Percentiles rank a stretch among this genome's conserved stretches.
phyloP scores from a whole-genome alignment of 2,888 invertebrate species.

The Anorthoa munda region DNA sequence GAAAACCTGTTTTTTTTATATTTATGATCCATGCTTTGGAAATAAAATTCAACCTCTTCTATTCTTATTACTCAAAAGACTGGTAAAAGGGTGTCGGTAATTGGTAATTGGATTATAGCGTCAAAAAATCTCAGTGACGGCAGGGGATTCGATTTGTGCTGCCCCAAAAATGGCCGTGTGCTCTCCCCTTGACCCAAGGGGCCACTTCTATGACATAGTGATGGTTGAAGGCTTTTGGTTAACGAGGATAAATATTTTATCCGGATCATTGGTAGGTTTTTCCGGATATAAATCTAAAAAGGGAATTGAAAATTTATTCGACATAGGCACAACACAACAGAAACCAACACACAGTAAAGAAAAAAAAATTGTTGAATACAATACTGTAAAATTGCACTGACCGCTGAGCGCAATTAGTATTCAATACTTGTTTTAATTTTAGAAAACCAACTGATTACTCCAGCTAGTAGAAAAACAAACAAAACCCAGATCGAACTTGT shows the following conservation, averaged over 20 bases:
- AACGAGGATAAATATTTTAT: not conserved
- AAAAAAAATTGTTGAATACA: too few species aligned
- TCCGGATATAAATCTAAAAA: too few species aligned
- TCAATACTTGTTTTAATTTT: not conserved
- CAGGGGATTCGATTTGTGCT: constrained; percentile 36
- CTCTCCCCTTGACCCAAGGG: constrained; percentile 30
- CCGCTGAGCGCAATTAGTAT: not conserved
- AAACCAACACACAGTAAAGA: too few species aligned
- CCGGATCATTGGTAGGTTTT: too few species aligned
- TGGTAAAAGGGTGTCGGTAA: not conserved
- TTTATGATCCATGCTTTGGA: not conserved
- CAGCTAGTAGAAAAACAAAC: constrained; percentile 7
- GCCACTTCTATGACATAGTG: constrained; percentile 16
- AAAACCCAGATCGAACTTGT: not conserved
- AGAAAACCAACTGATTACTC: not conserved
- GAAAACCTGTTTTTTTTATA: not conserved
- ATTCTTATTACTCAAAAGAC: not conserved
- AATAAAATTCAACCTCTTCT: not conserved
- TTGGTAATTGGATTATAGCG: constrained; percentile 44
- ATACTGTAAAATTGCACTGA: too few species aligned
- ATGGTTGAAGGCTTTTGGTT: constrained; percentile 9
- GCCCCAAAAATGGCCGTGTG: constrained; percentile 26
- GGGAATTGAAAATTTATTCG: too few species aligned
- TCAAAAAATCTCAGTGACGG: constrained; percentile 43
- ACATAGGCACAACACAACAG: too few species aligned